A percentile compares a stretch with the other conserved stretches of the same genome.
Evolutionary conservation across 2,888 invertebrate species (phyloP).

Genomic region (Epinotia brunnichana): DNA sequence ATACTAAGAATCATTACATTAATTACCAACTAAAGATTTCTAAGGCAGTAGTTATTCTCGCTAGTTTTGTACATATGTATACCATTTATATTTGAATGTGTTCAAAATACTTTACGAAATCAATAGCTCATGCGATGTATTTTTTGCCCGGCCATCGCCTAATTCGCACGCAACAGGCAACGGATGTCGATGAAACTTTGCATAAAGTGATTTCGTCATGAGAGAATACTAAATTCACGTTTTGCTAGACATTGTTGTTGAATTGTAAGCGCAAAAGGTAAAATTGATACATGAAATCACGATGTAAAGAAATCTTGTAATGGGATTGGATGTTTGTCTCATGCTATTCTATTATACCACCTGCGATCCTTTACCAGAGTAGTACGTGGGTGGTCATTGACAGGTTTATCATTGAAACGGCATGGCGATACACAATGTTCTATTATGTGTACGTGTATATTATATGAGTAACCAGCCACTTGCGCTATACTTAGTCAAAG

Average conservation of each 20-base stretch:
- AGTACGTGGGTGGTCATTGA: slow-evolving; percentile 50
- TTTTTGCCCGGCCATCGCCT: neutral
- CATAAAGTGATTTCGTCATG: slow-evolving; percentile 27
- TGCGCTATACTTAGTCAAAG: slow-evolving; percentile 23
- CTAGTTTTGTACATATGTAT: neutral
- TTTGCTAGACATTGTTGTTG: neutral
- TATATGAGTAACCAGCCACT: slow-evolving; percentile 37
- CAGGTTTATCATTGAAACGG: slow-evolving; percentile 49
- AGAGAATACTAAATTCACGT: neutral
- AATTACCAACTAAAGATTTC: too few species aligned
- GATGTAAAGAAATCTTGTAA: neutral
- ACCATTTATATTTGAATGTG: neutral
- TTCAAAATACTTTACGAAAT: neutral
- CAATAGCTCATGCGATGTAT: neutral
- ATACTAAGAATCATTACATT: too few species aligned
- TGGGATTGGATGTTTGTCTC: slow-evolving; percentile 14
- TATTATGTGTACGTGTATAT: slow-evolving; percentile 40
- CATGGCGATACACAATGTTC: slow-evolving; percentile 53
- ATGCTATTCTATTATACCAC: slow-evolving; percentile 32
- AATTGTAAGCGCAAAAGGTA: neutral
- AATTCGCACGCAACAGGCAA: slow-evolving; percentile 12
- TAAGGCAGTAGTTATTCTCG: neutral
- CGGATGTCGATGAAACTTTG: slow-evolving; percentile 31
- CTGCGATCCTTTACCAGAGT: slow-evolving; percentile 45
- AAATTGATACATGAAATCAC: neutral